These are phyloP conservation scores for Hipposideros armiger DNA, from an alignment of 2,113 vertebrate genomes.

Conservation along the genomic window DNA sequence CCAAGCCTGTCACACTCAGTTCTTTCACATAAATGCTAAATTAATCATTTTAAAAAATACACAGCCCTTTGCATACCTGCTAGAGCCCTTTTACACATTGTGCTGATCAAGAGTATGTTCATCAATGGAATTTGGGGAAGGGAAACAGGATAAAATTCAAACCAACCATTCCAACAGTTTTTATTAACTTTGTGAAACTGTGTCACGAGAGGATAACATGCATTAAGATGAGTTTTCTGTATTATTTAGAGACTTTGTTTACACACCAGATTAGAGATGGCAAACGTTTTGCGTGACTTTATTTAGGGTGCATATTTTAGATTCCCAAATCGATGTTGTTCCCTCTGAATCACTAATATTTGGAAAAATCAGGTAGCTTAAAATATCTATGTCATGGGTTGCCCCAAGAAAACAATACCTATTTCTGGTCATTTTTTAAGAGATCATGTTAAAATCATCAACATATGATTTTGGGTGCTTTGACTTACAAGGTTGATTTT, in stretches of 20 bases:
- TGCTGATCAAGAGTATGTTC: not conserved
- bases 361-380: not conserved
- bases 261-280: not conserved
- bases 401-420: not conserved
- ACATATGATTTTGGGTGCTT: not conserved
- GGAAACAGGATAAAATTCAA: slow-evolving; percentile 32
- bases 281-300: not conserved
- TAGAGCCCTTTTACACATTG: not conserved
- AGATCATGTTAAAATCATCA: not conserved
- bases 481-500: not conserved
- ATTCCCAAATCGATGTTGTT: not conserved
- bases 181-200: not conserved
- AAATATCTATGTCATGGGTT: not conserved
- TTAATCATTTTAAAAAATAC: not conserved
- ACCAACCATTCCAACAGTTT: not conserved
- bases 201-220: not conserved
- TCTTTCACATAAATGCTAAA: slow-evolving; percentile 46
- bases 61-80: not conserved
- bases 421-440: slow-evolving; percentile 29
- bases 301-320: not conserved
- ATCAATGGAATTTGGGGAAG: not conserved
- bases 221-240: slow-evolving; percentile 9
- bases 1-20: not conserved
- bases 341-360: not conserved
- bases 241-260: not conserved